Conservation (phyloP, 2,113 vertebrate genomes). For the Crotalus helleri region DNA sequence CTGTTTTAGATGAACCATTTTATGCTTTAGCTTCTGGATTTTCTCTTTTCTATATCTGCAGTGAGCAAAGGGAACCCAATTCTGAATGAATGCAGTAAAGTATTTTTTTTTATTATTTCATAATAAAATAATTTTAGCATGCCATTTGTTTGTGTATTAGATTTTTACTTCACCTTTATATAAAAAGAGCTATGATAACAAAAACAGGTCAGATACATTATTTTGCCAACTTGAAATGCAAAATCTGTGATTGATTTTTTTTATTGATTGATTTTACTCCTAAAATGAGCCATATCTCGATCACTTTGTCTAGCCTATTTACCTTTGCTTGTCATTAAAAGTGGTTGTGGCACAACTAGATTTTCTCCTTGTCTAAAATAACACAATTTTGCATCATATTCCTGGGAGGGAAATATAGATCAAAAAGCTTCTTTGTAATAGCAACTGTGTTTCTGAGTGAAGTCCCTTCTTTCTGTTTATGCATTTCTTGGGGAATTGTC, state of each 20-base stretch:
- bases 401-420: neutral
- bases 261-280: neutral
- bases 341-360: rapidly evolving
- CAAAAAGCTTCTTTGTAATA: neutral
- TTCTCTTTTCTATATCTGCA: neutral
- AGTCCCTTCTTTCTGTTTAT: neutral
- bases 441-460: neutral
- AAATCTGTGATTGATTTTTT: neutral
- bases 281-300: neutral
- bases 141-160: neutral
- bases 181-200: neutral
- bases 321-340: neutral
- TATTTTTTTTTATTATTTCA: neutral
- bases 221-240: neutral
- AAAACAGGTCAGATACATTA: neutral
- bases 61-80: too few relatives aligned
- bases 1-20: neutral
- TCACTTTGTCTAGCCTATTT: conserved; percentile 25
- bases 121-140: neutral
- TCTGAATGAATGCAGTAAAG: neutral
- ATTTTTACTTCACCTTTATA: neutral
- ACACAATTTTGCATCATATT: neutral
- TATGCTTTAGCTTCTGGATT: neutral
- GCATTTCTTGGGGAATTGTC: neutral
- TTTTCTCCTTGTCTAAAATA: neutral